These are phyloP conservation scores for Podarcis siculus DNA, from an alignment of 2,797 vertebrate species.

Conservation along the genomic window DNA sequence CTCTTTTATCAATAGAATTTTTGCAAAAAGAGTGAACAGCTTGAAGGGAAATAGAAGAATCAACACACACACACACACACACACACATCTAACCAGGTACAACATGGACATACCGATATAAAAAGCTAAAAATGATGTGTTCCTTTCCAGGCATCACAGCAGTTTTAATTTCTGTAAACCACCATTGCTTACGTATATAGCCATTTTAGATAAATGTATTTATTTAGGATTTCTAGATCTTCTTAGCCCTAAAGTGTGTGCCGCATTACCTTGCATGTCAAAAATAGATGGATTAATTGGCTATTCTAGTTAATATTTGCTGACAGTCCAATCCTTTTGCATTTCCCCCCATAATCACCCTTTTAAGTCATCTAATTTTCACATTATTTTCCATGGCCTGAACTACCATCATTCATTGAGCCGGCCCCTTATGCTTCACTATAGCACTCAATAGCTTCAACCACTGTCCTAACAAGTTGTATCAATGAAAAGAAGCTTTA, in stretches of 20 bases:
- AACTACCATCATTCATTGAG: background rate
- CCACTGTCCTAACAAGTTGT: background rate
- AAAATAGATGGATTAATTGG: no score
- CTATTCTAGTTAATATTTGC: background rate
- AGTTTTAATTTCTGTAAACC: no score
- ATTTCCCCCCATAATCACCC: background rate
- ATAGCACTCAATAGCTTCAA: background rate
- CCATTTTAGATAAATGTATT: no score
- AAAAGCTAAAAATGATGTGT: background rate
- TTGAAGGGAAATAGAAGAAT: no score
- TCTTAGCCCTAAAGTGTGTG: no score
- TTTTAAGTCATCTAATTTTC: background rate
- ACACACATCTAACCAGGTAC: background rate
- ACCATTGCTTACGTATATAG: no score
- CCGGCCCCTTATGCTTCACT: background rate
- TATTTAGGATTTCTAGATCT: no score
- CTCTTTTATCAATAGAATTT: no score
- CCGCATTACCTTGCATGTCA: no score
- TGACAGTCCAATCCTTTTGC: background rate
- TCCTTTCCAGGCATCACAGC: no score
- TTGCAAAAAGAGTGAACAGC: no score
- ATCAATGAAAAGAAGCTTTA: background rate
- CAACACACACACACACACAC: no score
- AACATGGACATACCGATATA: background rate
- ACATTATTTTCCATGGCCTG: background rate